These are phyloP conservation scores for Harmothoe impar DNA, from an alignment of 2,888 invertebrate species.

Conservation along the genomic window DNA sequence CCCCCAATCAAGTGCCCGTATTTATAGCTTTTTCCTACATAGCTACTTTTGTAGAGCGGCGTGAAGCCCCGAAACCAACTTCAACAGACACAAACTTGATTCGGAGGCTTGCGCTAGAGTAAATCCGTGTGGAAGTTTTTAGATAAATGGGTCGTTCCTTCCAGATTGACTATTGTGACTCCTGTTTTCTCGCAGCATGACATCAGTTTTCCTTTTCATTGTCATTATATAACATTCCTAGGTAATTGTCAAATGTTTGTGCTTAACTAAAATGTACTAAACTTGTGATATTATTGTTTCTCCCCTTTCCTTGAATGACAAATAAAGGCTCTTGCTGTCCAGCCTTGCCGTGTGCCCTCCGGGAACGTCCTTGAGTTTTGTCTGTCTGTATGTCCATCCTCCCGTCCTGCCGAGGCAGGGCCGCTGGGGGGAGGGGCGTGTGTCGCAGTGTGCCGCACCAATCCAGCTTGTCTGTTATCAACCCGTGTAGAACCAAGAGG, in stretches of 20 bases:
- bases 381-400: constrained; percentile 50
- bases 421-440: background rate
- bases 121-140: background rate
- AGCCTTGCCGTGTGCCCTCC: constrained; percentile 40
- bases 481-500: constrained; percentile 44
- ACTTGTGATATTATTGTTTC: constrained; percentile 57
- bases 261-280: constrained; percentile 61
- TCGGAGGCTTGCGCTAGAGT: background rate
- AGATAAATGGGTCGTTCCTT: constrained; percentile 8
- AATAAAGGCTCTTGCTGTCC: constrained; percentile 31
- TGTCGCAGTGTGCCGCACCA: constrained; percentile 56
- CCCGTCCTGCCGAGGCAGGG: constrained; percentile 9
- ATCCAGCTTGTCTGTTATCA: constrained; percentile 41
- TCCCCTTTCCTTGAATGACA: constrained; percentile 32
- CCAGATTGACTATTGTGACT: constrained; percentile 11
- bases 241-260: constrained; percentile 61
- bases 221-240: constrained; percentile 51
- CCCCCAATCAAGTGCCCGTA: background rate
- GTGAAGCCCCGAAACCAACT: background rate
- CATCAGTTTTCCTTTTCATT: constrained; percentile 43
- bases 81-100: background rate
- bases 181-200: constrained; percentile 46
- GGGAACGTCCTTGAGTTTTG: constrained; percentile 10
- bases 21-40: background rate
- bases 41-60: background rate